Percentiles rank a stretch among this genome's conserved stretches.
These are phyloP conservation scores for Apodemus sylvaticus DNA, from an alignment of 2,113 vertebrate species.

Conservation along the genomic window DNA sequence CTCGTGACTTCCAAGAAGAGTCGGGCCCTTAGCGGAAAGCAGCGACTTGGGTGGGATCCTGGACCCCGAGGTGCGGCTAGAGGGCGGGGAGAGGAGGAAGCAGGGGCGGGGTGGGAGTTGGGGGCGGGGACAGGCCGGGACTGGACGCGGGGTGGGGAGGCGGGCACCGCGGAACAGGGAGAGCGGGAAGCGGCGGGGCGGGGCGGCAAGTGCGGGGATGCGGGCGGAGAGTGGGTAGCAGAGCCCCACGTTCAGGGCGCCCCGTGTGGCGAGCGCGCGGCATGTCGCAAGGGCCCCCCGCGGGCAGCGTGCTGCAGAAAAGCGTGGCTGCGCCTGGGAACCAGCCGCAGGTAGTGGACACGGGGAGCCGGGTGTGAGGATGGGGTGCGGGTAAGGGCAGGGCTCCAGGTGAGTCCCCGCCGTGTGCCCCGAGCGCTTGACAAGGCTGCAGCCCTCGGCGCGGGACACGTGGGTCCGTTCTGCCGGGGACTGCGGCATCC, in stretches of 20 bases:
- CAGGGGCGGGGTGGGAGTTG: background rate
- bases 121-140: background rate
- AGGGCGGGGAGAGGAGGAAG: background rate
- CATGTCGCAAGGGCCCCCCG: conserved; percentile 81
- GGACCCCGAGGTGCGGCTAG: conserved; percentile 54
- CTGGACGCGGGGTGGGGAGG: background rate
- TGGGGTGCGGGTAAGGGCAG: background rate
- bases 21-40: background rate
- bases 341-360: conserved; percentile 72
- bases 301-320: conserved; percentile 73
- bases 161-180: background rate
- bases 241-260: conserved; percentile 52
- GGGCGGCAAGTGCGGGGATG: conserved; percentile 64
- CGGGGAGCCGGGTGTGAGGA: background rate
- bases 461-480: conserved; percentile 39
- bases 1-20: conserved; percentile 84
- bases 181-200: conserved; percentile 42
- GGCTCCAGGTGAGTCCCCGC: background rate
- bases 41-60: conserved; percentile 49
- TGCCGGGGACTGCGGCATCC: background rate
- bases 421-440: background rate
- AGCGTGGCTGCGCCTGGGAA: conserved; percentile 71
- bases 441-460: too few relatives aligned
- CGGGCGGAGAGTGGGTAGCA: conserved; percentile 36
- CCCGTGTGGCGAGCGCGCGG: conserved; percentile 54